Conservation (phyloP, 2,113 vertebrate species). For the Oplegnathus fasciatus region DNA sequence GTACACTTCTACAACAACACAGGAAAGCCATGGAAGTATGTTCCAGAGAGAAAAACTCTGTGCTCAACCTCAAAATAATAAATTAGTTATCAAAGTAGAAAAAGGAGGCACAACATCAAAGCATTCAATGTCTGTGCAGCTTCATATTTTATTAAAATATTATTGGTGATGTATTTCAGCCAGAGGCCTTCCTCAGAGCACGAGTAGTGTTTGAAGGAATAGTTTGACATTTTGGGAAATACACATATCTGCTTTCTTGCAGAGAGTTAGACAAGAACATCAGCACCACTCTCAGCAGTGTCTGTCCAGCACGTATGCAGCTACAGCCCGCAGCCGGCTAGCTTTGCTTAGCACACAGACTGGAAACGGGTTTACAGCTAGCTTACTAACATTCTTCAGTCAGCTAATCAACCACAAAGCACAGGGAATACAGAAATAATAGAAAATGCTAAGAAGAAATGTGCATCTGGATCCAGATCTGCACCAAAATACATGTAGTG, state of each 20-base stretch:
- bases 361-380: not conserved
- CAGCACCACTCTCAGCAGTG: not conserved
- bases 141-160: not conserved
- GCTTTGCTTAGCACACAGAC: not conserved
- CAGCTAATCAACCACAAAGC: not conserved
- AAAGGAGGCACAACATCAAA: not conserved
- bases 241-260: not conserved
- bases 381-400: not conserved
- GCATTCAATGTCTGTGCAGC: not conserved
- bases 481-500: not conserved
- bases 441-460: constrained; percentile 3
- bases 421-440: not conserved
- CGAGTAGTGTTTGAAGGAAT: not conserved
- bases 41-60: not conserved
- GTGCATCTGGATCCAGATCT: not conserved
- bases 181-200: not conserved
- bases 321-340: not conserved
- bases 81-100: not conserved
- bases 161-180: not conserved
- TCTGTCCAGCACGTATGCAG: not conserved
- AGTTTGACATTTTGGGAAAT: not conserved
- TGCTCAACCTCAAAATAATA: not conserved
- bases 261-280: not conserved
- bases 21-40: not conserved
- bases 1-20: not conserved